Evolutionary conservation across 2,797 vertebrate genomes (phyloP).

Genomic region (Onychomys arenicola): DNA sequence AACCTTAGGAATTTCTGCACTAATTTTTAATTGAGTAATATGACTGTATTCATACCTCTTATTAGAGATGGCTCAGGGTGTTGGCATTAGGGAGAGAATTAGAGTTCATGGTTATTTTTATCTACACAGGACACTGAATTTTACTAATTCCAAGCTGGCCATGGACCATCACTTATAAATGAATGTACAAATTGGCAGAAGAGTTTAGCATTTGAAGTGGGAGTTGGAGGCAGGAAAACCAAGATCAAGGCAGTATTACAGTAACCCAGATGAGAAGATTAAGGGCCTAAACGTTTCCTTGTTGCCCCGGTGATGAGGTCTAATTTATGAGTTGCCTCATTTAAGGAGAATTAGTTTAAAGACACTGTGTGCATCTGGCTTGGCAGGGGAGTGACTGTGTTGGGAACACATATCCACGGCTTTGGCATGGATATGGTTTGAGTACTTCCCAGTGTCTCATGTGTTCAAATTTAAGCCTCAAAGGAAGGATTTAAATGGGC

Average conservation of each 20-base stretch:
- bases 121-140: not conserved
- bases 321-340: not conserved
- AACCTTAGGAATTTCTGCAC: not conserved
- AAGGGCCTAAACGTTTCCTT: not conserved
- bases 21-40: not conserved
- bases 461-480: not conserved
- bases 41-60: not conserved
- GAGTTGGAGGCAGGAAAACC: not conserved
- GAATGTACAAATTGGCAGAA: not conserved
- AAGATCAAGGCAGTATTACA: not conserved
- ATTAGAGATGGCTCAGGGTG: not conserved
- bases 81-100: not conserved
- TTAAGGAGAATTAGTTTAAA: not conserved
- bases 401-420: not conserved
- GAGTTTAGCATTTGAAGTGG: not conserved
- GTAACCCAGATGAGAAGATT: not conserved
- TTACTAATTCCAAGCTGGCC: not conserved
- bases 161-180: not conserved
- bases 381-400: not conserved
- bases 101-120: constrained; percentile 42
- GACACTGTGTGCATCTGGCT: not conserved
- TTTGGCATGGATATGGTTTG: not conserved
- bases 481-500: not conserved
- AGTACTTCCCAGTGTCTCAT: not conserved
- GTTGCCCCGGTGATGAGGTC: not conserved